phyloP scores from a whole-genome alignment of 2,888 invertebrate species.

The Prenolepis imparis region DNA sequence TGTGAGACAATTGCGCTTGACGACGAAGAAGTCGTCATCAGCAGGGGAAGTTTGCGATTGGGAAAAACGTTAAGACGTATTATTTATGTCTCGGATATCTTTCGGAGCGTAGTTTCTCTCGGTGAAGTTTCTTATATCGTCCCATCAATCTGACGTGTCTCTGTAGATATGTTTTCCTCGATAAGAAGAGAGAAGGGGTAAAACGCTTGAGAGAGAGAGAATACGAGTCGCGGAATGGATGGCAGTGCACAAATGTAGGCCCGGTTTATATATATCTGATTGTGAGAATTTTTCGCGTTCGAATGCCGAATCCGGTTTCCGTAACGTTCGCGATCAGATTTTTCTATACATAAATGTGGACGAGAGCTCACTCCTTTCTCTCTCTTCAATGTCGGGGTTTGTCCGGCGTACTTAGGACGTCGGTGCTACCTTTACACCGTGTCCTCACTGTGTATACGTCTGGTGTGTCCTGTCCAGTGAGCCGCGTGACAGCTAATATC shows the following conservation, averaged over 20 bases:
- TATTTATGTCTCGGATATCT: constrained; percentile 32
- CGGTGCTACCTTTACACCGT: constrained; percentile 74
- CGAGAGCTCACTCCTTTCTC: constrained; percentile 69
- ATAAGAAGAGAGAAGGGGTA: constrained; percentile 55
- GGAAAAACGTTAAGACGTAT: constrained; percentile 17
- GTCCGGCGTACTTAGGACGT: constrained; percentile 76
- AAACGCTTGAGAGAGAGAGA: constrained; percentile 26
- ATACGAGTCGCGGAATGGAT: constrained; percentile 27
- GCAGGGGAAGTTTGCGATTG: not conserved
- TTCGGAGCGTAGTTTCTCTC: not conserved
- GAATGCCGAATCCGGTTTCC: constrained; percentile 71
- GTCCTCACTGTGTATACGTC: constrained; percentile 72
- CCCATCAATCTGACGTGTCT: constrained; percentile 71
- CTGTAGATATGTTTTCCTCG: constrained; percentile 61
- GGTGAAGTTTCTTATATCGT: constrained; percentile 47
- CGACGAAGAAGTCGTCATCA: not conserved
- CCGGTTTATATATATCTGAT: constrained; percentile 59
- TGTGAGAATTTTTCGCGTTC: constrained; percentile 17
- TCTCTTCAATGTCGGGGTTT: constrained; percentile 73
- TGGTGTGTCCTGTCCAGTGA: constrained; percentile 84
- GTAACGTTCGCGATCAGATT: constrained; percentile 77
- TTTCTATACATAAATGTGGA: constrained; percentile 79
- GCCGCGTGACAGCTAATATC: constrained; percentile 86
- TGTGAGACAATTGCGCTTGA: no score
- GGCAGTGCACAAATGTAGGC: constrained; percentile 30